A percentile compares a stretch with the other conserved stretches of the same genome.
Conservation (phyloP, 1,140 invertebrate species). For the Phortica variegata region DNA sequence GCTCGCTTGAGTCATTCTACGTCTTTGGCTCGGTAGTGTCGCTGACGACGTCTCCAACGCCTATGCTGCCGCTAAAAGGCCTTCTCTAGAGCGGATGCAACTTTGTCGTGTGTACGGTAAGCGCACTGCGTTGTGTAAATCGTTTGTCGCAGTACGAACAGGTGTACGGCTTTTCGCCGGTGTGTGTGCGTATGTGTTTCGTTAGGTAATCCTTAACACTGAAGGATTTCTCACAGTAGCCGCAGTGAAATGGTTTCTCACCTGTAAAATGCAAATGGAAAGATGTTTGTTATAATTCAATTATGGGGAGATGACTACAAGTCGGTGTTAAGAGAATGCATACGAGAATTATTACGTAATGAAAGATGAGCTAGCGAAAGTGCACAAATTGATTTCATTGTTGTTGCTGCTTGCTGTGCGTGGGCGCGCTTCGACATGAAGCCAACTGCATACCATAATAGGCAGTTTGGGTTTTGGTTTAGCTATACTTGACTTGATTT, state of each 20-base stretch:
- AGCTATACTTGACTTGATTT: too few species aligned
- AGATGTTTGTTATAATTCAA: slow-evolving; percentile 25
- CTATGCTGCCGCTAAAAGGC: slow-evolving; percentile 38
- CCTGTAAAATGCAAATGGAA: slow-evolving; percentile 35
- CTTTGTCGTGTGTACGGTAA: slow-evolving; percentile 54
- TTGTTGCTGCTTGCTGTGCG: too few species aligned
- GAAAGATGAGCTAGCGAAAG: slow-evolving; percentile 40
- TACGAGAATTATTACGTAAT: slow-evolving; percentile 51
- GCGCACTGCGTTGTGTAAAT: slow-evolving; percentile 51
- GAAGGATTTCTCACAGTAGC: slow-evolving; percentile 54
- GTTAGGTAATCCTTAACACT: slow-evolving; percentile 56
- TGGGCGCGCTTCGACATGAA: too few species aligned
- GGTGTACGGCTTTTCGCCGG: slow-evolving; percentile 52
- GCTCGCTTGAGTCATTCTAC: slow-evolving; percentile 2
- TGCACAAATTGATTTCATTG: too few species aligned
- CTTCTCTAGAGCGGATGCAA: slow-evolving; percentile 56
- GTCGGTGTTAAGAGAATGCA: slow-evolving; percentile 44
- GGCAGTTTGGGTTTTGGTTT: too few species aligned
- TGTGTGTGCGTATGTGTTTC: slow-evolving; percentile 56
- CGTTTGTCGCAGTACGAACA: slow-evolving; percentile 55
- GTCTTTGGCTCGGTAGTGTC: neutral
- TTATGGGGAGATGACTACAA: neutral
- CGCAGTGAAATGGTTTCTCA: slow-evolving; percentile 53
- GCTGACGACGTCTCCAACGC: too few species aligned
- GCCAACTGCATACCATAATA: too few species aligned